Conservation (phyloP, 2,797 vertebrate species). For the Gymnodraco acuticeps region DNA sequence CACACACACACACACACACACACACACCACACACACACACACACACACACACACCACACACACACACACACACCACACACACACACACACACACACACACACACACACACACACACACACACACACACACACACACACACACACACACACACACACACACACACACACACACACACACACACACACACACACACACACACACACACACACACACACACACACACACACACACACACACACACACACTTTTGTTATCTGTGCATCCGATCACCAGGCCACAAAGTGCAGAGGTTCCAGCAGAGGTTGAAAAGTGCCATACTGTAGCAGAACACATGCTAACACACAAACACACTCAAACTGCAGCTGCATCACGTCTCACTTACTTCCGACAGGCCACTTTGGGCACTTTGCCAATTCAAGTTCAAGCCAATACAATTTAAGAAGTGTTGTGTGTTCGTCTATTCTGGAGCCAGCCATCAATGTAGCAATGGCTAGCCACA, state of each 20-base stretch:
- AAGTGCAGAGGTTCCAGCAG: slow-evolving; percentile 35
- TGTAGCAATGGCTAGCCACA: background rate
- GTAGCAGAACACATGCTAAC: slow-evolving; percentile 26
- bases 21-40: slow-evolving; percentile 33
- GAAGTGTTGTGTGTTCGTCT: slow-evolving; percentile 26
- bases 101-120: slow-evolving; percentile 28
- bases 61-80: slow-evolving; percentile 32
- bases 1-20: slow-evolving; percentile 33
- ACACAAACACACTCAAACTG: slow-evolving; percentile 49
- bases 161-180: slow-evolving; percentile 30
- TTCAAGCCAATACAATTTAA: slow-evolving; percentile 44
- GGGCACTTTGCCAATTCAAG: slow-evolving; percentile 46
- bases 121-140: slow-evolving; percentile 35
- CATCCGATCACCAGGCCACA: slow-evolving; percentile 51
- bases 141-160: slow-evolving; percentile 31
- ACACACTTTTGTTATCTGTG: slow-evolving; percentile 46
- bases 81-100: slow-evolving; percentile 29
- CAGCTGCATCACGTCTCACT: slow-evolving; percentile 69
- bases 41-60: slow-evolving; percentile 27
- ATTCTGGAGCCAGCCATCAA: slow-evolving; percentile 10
- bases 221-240: slow-evolving; percentile 31
- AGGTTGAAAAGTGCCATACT: slow-evolving; percentile 55
- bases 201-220: slow-evolving; percentile 34
- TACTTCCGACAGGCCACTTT: slow-evolving; percentile 70
- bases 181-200: slow-evolving; percentile 27